phyloP scores from a whole-genome alignment of 23 tunicate genomes.

The Halocynthia roretzi region DNA sequence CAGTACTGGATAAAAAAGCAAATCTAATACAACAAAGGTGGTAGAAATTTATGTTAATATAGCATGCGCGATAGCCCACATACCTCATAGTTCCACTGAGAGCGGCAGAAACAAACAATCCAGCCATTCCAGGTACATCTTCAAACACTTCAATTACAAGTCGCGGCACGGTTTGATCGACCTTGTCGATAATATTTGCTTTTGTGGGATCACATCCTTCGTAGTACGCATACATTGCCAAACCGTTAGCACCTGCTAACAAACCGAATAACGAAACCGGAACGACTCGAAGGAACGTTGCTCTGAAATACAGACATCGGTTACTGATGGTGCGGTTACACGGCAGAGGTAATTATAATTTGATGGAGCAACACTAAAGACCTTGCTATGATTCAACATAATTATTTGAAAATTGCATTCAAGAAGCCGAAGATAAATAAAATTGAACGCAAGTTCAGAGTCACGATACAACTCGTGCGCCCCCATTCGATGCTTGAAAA shows the following conservation, averaged over 20 bases:
- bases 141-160: conserved; percentile 37
- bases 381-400: too few relatives aligned
- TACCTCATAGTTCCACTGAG: conserved; percentile 70
- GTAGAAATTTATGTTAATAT: too few relatives aligned
- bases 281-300: not conserved
- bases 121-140: conserved; percentile 54
- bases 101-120: conserved; percentile 62
- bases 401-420: too few relatives aligned
- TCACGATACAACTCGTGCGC: too few relatives aligned
- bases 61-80: not conserved
- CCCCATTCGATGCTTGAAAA: too few relatives aligned
- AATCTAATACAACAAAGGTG: too few relatives aligned
- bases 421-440: too few relatives aligned
- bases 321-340: not conserved
- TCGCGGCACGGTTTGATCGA: conserved; percentile 52
- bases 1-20: conserved; percentile 35
- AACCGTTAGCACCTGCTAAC: conserved; percentile 9
- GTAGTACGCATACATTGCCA: conserved; percentile 20
- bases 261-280: not conserved
- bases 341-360: not conserved
- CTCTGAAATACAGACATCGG: conserved; percentile 1
- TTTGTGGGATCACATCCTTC: conserved; percentile 50
- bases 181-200: conserved; percentile 18
- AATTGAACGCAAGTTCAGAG: too few relatives aligned
- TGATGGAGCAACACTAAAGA: too few relatives aligned